Conservation (phyloP, 2,797 vertebrate species). For the Tokudaia muenninki region DNA sequence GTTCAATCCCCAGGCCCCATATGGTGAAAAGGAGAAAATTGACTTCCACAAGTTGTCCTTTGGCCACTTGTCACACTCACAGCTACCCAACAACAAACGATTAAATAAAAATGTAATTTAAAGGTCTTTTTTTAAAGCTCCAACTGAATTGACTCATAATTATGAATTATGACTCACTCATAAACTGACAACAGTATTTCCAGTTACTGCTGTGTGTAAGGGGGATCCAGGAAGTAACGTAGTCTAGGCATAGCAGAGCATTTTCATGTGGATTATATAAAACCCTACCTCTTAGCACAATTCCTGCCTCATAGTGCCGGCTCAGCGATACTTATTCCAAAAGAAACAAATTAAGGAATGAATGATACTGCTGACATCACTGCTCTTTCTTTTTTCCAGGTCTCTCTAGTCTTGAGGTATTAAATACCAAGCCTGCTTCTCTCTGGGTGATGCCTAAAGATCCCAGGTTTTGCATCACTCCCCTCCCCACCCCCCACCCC, state of each 20-base stretch:
- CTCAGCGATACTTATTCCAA: not conserved
- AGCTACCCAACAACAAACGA: not conserved
- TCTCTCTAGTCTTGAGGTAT: not conserved
- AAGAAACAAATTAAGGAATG: not conserved
- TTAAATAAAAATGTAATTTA: not conserved
- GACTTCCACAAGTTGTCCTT: not conserved
- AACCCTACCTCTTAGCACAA: not conserved
- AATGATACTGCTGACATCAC: not conserved
- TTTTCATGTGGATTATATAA: not conserved
- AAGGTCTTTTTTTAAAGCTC: not conserved
- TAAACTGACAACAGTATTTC: not conserved
- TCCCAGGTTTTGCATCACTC: not conserved
- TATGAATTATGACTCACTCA: no score
- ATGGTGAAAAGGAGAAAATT: not conserved
- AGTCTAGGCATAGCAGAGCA: not conserved
- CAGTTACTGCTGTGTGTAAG: not conserved
- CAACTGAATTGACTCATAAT: not conserved
- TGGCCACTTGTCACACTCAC: not conserved
- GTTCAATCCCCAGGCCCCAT: not conserved
- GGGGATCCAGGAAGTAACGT: not conserved
- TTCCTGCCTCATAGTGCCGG: not conserved
- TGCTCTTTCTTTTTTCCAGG: not conserved
- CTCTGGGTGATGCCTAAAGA: accelerated
- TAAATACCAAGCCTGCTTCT: not conserved
- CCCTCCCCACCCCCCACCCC: not conserved